A percentile compares a stretch with the other conserved stretches of the same genome.
phyloP scores from a whole-genome alignment of 2,113 vertebrate species.

The Panthera leo region DNA sequence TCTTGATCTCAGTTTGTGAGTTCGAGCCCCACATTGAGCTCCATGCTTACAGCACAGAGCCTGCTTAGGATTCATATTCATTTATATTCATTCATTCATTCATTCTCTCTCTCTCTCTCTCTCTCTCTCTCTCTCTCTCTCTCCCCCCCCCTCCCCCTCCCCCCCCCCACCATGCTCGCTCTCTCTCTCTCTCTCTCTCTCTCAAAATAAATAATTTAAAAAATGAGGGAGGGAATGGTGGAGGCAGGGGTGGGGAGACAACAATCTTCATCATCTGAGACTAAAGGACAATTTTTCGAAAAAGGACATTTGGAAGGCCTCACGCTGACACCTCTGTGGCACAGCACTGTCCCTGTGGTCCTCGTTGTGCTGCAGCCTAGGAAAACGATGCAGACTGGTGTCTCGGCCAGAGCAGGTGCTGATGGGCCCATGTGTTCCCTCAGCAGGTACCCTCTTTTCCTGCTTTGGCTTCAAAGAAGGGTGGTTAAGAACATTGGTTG shows the following conservation, averaged over 20 bases:
- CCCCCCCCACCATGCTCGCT: too few relatives aligned
- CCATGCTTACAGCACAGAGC: too few relatives aligned
- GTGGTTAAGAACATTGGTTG: background rate
- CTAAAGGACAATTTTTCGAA: background rate
- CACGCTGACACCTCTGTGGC: background rate
- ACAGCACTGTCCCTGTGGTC: background rate
- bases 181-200: too few relatives aligned
- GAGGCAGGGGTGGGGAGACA: background rate
- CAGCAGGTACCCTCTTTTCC: background rate
- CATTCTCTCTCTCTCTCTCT: too few relatives aligned
- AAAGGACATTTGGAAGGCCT: background rate
- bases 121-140: too few relatives aligned
- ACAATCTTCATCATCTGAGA: background rate
- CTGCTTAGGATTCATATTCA: too few relatives aligned
- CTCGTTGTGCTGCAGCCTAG: background rate
- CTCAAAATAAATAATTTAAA: too few relatives aligned
- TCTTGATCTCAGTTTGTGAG: too few relatives aligned
- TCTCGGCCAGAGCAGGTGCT: background rate
- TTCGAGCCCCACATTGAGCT: too few relatives aligned
- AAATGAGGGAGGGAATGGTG: background rate
- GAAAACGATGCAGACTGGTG: fast-evolving
- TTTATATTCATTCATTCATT: too few relatives aligned
- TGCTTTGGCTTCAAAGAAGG: background rate
- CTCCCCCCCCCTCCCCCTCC: too few relatives aligned
- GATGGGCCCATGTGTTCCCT: background rate